phyloP scores from a whole-genome alignment of 2,888 invertebrate genomes.

The Lasioglossum morio region DNA sequence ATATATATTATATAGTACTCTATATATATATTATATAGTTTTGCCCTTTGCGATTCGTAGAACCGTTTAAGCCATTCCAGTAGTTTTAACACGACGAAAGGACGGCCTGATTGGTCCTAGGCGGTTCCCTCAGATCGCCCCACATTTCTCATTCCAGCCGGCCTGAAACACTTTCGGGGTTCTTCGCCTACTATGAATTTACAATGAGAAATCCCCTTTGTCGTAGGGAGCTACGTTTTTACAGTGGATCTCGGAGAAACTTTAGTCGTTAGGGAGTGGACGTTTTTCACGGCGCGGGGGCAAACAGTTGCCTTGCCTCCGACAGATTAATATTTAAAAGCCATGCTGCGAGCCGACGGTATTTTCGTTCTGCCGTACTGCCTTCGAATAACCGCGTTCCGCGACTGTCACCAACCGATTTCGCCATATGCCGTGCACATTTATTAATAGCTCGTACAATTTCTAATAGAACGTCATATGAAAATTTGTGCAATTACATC shows the following conservation, averaged over 20 bases:
- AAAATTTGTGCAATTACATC: no score
- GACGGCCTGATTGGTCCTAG: conserved; percentile 64
- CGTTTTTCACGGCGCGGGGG: conserved; percentile 27
- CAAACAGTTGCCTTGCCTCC: conserved; percentile 37
- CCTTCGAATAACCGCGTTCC: neutral
- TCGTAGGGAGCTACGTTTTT: conserved; percentile 53
- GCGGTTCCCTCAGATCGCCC: conserved; percentile 54
- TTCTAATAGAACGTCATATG: no score
- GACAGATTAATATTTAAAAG: conserved; percentile 39
- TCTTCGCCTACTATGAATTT: conserved; percentile 68
- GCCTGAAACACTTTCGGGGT: conserved; percentile 68
- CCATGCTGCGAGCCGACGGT: neutral
- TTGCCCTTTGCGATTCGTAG: conserved; percentile 61
- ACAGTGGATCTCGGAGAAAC: conserved; percentile 41
- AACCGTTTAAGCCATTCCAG: conserved; percentile 70
- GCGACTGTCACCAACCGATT: neutral
- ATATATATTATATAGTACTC: conserved; percentile 23
- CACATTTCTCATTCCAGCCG: conserved; percentile 49
- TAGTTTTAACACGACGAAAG: conserved; percentile 71
- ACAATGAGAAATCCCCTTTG: conserved; percentile 63
- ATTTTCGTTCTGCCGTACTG: neutral
- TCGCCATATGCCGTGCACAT: no score
- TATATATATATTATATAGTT: conserved; percentile 29
- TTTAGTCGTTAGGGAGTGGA: conserved; percentile 35
- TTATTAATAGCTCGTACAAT: no score